Evolutionary conservation across 2,113 vertebrate species (phyloP).

Genomic region (Menidia beryllina): DNA sequence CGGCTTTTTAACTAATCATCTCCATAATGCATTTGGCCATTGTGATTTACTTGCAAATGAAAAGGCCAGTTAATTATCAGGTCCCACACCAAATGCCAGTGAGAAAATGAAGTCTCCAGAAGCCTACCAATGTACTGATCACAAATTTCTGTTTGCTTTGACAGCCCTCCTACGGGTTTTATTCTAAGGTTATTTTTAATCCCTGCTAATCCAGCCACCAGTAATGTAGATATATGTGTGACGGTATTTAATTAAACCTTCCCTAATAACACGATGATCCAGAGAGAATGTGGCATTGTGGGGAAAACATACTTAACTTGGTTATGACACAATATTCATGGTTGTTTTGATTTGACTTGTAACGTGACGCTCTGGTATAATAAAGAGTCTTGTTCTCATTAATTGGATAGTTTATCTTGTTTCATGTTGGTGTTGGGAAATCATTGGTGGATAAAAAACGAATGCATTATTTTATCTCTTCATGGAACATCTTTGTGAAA

Average conservation of each 20-base stretch:
- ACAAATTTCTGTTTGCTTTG: conserved; percentile 71
- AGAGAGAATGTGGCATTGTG: conserved; percentile 49
- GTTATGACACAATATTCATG: conserved; percentile 70
- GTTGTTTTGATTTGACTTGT: conserved; percentile 76
- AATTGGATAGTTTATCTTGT: conserved; percentile 75
- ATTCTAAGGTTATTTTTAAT: conserved; percentile 53
- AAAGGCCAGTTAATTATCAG: conserved; percentile 76
- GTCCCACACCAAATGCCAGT: conserved; percentile 73
- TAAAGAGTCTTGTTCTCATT: conserved; percentile 66
- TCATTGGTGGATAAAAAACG: conserved; percentile 39
- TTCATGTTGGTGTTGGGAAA: conserved; percentile 51
- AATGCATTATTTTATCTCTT: conserved; percentile 28
- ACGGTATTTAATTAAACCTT: conserved; percentile 77
- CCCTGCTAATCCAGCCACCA: conserved; percentile 55
- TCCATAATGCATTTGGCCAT: conserved; percentile 32
- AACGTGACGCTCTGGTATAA: conserved; percentile 66
- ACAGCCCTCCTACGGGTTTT: conserved; percentile 54
- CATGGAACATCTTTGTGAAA: conserved; percentile 33
- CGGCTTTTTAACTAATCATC: conserved; percentile 60
- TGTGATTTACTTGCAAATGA: conserved; percentile 54
- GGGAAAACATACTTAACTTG: conserved; percentile 75
- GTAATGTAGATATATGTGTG: conserved; percentile 62
- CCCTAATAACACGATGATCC: conserved; percentile 61
- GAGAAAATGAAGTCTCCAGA: conserved; percentile 69
- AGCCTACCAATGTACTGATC: conserved; percentile 55